These are phyloP conservation scores for Mamestra brassicae DNA, from an alignment of 2,888 invertebrate species.

Conservation along the genomic window DNA sequence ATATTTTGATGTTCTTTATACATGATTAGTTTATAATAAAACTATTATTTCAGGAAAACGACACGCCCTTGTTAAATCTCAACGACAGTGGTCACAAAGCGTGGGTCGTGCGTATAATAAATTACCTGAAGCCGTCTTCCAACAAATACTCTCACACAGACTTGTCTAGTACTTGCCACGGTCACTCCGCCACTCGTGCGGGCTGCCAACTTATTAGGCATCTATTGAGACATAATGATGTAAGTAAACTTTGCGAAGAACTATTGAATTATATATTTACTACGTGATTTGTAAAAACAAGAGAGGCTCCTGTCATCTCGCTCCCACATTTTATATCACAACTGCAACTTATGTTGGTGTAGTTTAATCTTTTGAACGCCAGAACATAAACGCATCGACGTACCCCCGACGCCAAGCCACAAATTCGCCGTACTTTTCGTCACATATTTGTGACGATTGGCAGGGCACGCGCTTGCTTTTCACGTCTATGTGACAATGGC, in stretches of 20 bases:
- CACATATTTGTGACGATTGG: no score
- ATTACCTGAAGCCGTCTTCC: conserved; percentile 96
- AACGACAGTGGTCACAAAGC: conserved; percentile 86
- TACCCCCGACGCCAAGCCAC: no score
- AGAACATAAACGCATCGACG: no score
- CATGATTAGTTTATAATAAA: background rate
- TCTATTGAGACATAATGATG: conserved; percentile 92
- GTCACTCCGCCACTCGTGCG: conserved; percentile 92
- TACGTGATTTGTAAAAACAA: no score
- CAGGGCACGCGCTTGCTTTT: no score
- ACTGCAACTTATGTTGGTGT: background rate
- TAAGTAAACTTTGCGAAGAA: conserved; percentile 73
- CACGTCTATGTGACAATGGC: no score
- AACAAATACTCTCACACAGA: conserved; percentile 97
- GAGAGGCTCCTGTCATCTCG: background rate
- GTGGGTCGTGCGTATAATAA: conserved; percentile 93
- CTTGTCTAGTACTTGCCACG: conserved; percentile 90
- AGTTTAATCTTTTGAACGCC: no score
- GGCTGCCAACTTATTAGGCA: conserved; percentile 94
- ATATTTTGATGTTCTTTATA: conserved; percentile 24
- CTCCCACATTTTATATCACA: background rate
- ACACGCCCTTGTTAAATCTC: conserved; percentile 80
- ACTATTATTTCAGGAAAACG: conserved; percentile 78
- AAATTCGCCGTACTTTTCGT: no score
- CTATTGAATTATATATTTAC: no score